These are phyloP conservation scores for Malurus elegans DNA, from an alignment of 2,113 vertebrate species.

Conservation along the genomic window DNA sequence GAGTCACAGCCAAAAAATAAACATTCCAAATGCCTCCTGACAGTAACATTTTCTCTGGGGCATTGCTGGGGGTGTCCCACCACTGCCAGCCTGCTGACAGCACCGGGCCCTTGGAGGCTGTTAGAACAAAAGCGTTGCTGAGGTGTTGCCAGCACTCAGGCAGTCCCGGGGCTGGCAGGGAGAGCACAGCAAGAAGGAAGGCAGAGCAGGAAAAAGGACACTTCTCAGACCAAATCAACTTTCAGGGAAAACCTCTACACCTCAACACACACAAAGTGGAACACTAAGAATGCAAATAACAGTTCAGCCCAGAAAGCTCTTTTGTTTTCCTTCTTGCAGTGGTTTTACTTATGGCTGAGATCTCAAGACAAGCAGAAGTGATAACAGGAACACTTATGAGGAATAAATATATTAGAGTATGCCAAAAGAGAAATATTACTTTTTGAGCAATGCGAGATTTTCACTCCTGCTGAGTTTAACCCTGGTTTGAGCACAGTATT, in stretches of 20 bases:
- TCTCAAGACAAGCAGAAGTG: neutral
- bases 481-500: neutral
- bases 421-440: neutral
- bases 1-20: neutral
- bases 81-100: neutral
- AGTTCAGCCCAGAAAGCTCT: neutral
- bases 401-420: neutral
- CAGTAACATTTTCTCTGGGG: neutral
- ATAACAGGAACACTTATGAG: neutral
- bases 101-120: fast-evolving
- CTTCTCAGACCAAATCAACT: neutral
- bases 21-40: neutral
- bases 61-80: neutral
- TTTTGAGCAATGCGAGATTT: neutral
- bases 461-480: neutral
- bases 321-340: neutral
- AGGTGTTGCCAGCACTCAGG: neutral
- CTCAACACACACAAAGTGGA: neutral
- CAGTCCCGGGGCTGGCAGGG: neutral
- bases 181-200: neutral
- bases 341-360: neutral
- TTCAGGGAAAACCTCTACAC: neutral
- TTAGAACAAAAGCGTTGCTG: fast-evolving
- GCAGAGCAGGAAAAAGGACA: neutral
- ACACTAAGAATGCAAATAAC: neutral